Percentiles rank a stretch among this genome's conserved stretches.
These are phyloP conservation scores for Nematolebias whitei DNA, from an alignment of 2,113 vertebrate species.

Conservation along the genomic window DNA sequence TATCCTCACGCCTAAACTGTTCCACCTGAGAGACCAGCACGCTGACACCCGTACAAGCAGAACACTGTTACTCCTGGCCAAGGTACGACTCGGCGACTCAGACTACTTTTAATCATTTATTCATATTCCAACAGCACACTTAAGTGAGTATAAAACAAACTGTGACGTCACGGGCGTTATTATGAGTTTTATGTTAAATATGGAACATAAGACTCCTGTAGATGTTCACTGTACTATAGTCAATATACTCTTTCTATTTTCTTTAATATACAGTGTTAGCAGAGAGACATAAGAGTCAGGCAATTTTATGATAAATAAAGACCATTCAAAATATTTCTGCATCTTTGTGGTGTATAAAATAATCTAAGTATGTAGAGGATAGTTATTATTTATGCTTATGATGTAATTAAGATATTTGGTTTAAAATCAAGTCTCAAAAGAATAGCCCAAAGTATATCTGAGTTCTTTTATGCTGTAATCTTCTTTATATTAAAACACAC, in stretches of 20 bases:
- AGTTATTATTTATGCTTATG: too few relatives aligned
- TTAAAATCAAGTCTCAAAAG: too few relatives aligned
- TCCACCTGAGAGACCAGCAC: constrained; percentile 89
- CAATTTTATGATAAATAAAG: background rate
- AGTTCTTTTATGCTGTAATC: too few relatives aligned
- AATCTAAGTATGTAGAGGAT: too few relatives aligned
- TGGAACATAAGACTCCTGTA: background rate
- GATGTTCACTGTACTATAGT: background rate
- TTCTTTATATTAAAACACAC: too few relatives aligned
- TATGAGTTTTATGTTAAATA: background rate
- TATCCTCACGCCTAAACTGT: constrained; percentile 90
- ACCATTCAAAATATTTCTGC: too few relatives aligned
- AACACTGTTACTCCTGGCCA: constrained; percentile 89
- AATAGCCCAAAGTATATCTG: too few relatives aligned
- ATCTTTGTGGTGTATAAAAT: too few relatives aligned
- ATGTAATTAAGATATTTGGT: too few relatives aligned
- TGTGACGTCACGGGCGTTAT: background rate
- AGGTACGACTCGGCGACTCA: constrained; percentile 76
- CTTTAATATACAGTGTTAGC: background rate
- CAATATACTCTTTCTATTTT: too few relatives aligned
- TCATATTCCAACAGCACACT: constrained; percentile 30
- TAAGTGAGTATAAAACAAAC: constrained; percentile 19
- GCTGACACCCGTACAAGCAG: constrained; percentile 86
- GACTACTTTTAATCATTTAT: constrained; percentile 38
- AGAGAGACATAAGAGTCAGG: background rate